These are phyloP conservation scores for Indri indri DNA, from an alignment of 2,113 vertebrate genomes.

Conservation along the genomic window DNA sequence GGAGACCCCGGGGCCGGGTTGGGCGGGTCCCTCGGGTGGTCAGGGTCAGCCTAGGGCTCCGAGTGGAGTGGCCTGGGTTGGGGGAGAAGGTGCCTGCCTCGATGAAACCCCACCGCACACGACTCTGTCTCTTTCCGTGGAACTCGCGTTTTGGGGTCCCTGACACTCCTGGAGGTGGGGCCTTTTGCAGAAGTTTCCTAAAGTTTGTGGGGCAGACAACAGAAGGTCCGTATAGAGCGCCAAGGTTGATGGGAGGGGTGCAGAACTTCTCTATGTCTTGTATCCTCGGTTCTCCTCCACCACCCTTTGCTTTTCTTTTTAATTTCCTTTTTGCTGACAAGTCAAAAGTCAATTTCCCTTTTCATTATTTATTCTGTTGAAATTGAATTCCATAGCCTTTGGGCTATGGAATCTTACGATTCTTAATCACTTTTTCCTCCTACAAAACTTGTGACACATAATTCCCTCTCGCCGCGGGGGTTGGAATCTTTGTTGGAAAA, in stretches of 20 bases:
- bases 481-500: constrained; percentile 13
- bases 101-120: neutral
- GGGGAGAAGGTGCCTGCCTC: neutral
- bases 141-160: neutral
- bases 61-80: neutral
- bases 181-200: neutral
- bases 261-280: neutral
- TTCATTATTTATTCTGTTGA: neutral
- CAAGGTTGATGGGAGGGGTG: neutral
- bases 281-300: neutral
- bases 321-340: neutral
- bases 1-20: neutral
- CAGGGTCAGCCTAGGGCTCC: neutral
- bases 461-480: neutral
- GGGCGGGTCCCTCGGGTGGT: neutral
- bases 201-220: constrained; percentile 6
- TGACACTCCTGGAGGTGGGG: neutral
- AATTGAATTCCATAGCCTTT: neutral
- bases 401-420: neutral
- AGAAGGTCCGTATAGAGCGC: neutral
- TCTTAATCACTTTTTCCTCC: neutral
- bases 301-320: neutral
- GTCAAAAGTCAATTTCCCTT: neutral
- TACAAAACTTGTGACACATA: neutral
- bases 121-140: neutral